A percentile compares a stretch with the other conserved stretches of the same genome.
Conservation (phyloP, 2,113 vertebrate genomes). For the Entomyzon cyanotis region DNA sequence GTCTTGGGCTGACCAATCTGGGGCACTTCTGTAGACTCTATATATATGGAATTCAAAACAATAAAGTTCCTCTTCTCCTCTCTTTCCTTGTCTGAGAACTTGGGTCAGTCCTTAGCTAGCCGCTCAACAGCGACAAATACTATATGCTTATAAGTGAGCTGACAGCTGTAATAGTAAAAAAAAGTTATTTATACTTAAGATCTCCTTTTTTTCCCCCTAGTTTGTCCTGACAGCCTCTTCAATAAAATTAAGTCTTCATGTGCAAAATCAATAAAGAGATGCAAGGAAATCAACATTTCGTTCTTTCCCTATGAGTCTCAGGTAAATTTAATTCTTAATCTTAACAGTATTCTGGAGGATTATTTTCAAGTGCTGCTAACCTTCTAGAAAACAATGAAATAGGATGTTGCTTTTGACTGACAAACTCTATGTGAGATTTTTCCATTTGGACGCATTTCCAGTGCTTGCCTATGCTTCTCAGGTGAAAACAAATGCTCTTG, state of each 20-base stretch:
- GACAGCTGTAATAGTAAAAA: background rate
- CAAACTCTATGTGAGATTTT: background rate
- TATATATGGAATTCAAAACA: too few species aligned
- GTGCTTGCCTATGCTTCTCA: background rate
- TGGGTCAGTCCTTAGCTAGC: too few species aligned
- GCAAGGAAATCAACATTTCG: constrained; percentile 93
- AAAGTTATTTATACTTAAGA: background rate
- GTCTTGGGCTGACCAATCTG: too few species aligned
- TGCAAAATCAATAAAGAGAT: constrained; percentile 86
- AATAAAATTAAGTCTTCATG: constrained; percentile 88
- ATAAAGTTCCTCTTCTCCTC: too few species aligned
- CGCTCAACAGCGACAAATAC: too few species aligned
- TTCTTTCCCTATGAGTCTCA: constrained; percentile 92
- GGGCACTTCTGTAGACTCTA: too few species aligned
- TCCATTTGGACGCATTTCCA: background rate
- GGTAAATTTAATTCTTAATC: constrained; percentile 70
- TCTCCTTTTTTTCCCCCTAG: constrained; percentile 57
- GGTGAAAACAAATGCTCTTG: background rate
- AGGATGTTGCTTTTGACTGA: background rate
- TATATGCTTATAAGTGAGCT: background rate
- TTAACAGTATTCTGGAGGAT: background rate
- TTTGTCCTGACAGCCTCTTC: constrained; percentile 90
- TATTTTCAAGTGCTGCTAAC: background rate
- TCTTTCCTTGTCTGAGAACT: too few species aligned
- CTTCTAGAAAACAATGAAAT: background rate